phyloP scores from a whole-genome alignment of 2,888 invertebrate species.

The Colletes collaris region DNA sequence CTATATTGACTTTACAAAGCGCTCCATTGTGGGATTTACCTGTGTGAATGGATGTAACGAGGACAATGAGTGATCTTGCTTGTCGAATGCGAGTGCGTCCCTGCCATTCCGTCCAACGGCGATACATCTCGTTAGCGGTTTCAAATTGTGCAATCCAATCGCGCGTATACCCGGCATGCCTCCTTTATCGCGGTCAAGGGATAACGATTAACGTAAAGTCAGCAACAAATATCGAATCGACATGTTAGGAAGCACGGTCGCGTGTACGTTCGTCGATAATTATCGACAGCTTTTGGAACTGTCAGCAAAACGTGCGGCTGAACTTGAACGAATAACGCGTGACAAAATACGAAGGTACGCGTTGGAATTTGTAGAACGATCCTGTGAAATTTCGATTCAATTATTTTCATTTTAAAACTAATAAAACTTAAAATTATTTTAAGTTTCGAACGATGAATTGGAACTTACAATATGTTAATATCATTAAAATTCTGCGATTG shows the following conservation, averaged over 20 bases:
- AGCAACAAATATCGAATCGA: constrained; percentile 14
- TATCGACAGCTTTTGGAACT: constrained; percentile 5
- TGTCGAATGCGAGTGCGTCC: constrained; percentile 33
- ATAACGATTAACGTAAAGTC: constrained; percentile 27
- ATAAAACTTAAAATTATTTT: no score
- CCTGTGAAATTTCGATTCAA: no score
- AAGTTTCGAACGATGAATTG: no score
- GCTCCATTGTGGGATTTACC: constrained; percentile 45
- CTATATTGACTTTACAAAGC: constrained; percentile 59
- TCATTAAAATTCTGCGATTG: no score
- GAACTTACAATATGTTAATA: no score
- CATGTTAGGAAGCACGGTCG: not conserved
- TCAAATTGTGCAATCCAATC: constrained; percentile 40
- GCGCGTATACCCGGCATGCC: constrained; percentile 11
- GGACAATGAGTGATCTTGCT: constrained; percentile 54
- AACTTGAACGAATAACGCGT: no score
- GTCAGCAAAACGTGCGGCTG: not conserved
- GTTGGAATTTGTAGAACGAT: no score
- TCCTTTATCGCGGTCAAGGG: constrained; percentile 25
- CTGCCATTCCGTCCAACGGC: constrained; percentile 24
- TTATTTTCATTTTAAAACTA: no score
- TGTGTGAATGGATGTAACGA: constrained; percentile 46
- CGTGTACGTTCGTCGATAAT: constrained; percentile 12
- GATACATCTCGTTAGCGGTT: constrained; percentile 56
- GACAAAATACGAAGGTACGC: no score